These are phyloP conservation scores for Channa maculata DNA, from an alignment of 2,113 vertebrate species.

Conservation along the genomic window DNA sequence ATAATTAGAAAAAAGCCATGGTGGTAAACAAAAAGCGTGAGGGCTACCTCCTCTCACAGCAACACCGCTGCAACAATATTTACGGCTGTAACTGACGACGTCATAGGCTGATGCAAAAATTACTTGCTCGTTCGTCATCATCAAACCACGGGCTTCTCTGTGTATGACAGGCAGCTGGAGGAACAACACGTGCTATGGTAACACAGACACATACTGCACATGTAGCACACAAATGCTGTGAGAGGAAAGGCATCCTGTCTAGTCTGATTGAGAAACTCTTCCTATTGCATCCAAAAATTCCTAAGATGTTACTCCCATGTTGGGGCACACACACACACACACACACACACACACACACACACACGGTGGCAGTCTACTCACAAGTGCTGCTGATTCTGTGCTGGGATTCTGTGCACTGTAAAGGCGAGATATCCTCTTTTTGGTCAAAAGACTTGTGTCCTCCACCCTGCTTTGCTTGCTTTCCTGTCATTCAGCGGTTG, in stretches of 20 bases:
- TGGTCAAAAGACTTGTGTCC: conserved; percentile 43
- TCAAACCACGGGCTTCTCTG: conserved; percentile 29
- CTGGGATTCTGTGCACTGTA: conserved; percentile 13
- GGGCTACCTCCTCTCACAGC: conserved; percentile 29
- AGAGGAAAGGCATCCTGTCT: background rate
- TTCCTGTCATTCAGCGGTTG: conserved; percentile 26
- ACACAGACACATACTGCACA: background rate
- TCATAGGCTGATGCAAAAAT: background rate
- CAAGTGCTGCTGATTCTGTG: conserved; percentile 30
- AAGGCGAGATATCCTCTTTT: conserved; percentile 46
- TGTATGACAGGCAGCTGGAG: conserved; percentile 19
- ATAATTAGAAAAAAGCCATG: conserved; percentile 26
- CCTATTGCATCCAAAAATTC: conserved; percentile 34
- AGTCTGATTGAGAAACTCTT: conserved; percentile 18
- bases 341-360: conserved; percentile 28
- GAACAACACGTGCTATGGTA: background rate
- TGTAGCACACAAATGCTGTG: background rate
- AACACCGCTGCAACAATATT: conserved; percentile 13
- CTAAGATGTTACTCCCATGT: conserved; percentile 30
- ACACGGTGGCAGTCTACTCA: conserved; percentile 55
- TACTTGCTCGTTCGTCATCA: conserved; percentile 13
- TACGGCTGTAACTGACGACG: conserved; percentile 6
- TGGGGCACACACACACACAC: background rate
- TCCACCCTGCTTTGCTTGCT: conserved; percentile 29
- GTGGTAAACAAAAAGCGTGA: conserved; percentile 56